phyloP scores from a whole-genome alignment of 1,140 invertebrate species.

The Holotrichia oblita region DNA sequence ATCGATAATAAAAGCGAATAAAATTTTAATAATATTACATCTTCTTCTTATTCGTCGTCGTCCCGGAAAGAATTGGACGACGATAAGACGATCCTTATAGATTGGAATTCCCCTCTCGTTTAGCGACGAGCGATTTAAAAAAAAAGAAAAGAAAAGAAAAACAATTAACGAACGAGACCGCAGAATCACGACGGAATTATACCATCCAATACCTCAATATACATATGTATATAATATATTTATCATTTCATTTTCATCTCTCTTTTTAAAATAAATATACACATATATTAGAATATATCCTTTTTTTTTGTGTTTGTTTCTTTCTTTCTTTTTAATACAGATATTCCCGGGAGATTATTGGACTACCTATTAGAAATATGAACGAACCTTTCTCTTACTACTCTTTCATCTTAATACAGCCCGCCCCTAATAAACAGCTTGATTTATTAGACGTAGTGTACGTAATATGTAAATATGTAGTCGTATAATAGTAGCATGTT shows the following conservation, averaged over 20 bases:
- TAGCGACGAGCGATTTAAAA: neutral
- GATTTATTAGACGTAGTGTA: no score
- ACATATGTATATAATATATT: neutral
- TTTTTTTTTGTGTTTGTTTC: neutral
- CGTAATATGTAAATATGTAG: no score
- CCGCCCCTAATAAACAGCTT: no score
- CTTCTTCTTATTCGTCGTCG: no score
- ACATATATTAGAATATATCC: neutral
- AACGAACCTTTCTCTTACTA: neutral
- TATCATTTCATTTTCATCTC: neutral
- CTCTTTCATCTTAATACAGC: no score
- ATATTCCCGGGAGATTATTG: neutral
- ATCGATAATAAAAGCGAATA: no score
- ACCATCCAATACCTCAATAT: neutral
- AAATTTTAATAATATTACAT: no score
- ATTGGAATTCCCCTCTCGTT: neutral
- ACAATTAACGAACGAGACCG: neutral
- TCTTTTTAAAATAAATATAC: slow-evolving; percentile 24
- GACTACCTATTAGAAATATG: neutral
- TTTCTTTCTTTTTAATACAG: neutral
- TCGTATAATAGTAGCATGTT: no score
- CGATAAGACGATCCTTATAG: neutral
- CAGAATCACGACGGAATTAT: neutral
- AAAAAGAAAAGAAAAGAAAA: no score
- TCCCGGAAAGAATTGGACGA: no score